Conservation (phyloP, 2,888 invertebrate genomes). For the Dendrolimus houi region DNA sequence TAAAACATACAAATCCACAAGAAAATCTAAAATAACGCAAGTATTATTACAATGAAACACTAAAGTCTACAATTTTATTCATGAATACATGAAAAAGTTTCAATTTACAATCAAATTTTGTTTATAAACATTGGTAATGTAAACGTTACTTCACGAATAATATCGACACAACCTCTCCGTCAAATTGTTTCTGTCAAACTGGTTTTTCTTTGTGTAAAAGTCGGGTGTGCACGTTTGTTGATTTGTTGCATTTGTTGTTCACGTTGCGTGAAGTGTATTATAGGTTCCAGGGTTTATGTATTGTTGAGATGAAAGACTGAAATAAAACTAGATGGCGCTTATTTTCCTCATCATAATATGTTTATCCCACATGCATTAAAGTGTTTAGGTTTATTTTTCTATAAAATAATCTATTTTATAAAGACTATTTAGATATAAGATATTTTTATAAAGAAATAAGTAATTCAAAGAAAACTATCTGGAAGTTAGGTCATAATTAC, state of each 20-base stretch:
- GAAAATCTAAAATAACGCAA: conserved; percentile 32
- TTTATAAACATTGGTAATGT: conserved; percentile 66
- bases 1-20: conserved; percentile 58
- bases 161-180: conserved; percentile 38
- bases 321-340: not conserved
- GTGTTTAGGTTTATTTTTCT: no score
- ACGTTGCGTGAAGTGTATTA: not conserved
- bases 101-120: conserved; percentile 37
- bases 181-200: conserved; percentile 54
- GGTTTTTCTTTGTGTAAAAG: conserved; percentile 26
- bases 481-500: no score
- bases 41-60: conserved; percentile 17
- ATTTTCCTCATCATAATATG: not conserved
- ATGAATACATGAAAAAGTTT: conserved; percentile 22
- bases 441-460: no score
- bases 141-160: conserved; percentile 42
- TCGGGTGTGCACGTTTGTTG: conserved; percentile 14
- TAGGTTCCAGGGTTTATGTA: not conserved
- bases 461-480: no score
- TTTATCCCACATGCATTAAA: no score
- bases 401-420: no score
- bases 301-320: not conserved
- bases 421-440: no score
- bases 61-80: conserved; percentile 36
- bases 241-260: conserved; percentile 7